Conservation (phyloP, 2,113 vertebrate species). For the Psilopsiagon aymara region DNA sequence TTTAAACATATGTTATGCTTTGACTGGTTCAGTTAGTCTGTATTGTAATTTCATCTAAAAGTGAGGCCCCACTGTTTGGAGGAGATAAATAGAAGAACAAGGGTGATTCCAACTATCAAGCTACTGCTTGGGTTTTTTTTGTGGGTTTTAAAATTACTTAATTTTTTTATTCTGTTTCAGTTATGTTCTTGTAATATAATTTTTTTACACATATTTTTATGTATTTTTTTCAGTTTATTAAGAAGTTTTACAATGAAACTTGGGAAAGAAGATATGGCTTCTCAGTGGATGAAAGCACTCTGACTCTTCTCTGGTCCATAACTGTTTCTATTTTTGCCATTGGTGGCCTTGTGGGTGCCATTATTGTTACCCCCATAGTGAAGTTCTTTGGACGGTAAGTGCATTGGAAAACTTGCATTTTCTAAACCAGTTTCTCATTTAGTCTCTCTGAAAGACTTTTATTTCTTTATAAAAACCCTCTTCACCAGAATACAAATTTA, state of each 20-base stretch:
- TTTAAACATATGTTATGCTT: not conserved
- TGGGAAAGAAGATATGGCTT: slow-evolving; percentile 82
- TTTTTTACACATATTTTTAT: not conserved
- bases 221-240: slow-evolving; percentile 82
- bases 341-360: slow-evolving; percentile 87
- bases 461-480: not conserved
- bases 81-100: not conserved
- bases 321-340: slow-evolving; percentile 94
- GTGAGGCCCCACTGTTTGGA: not conserved
- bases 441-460: not conserved
- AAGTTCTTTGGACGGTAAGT: slow-evolving; percentile 89
- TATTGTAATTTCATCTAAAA: not conserved
- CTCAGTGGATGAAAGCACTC: slow-evolving; percentile 58
- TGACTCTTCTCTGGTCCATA: slow-evolving; percentile 91
- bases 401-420: not conserved
- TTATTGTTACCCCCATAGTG: slow-evolving; percentile 81
- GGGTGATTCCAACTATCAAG: not conserved
- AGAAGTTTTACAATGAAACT: slow-evolving; percentile 89
- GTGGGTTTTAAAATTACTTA: not conserved
- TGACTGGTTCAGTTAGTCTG: not conserved
- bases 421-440: not conserved
- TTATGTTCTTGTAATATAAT: not conserved
- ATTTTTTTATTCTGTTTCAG: not conserved
- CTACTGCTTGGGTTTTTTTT: fast-evolving
- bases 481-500: not conserved